Evolutionary conservation across 2,113 vertebrate species (phyloP), one percentile per base, ranked within the genome.

Genomic region (Falco punctatus): DNA sequence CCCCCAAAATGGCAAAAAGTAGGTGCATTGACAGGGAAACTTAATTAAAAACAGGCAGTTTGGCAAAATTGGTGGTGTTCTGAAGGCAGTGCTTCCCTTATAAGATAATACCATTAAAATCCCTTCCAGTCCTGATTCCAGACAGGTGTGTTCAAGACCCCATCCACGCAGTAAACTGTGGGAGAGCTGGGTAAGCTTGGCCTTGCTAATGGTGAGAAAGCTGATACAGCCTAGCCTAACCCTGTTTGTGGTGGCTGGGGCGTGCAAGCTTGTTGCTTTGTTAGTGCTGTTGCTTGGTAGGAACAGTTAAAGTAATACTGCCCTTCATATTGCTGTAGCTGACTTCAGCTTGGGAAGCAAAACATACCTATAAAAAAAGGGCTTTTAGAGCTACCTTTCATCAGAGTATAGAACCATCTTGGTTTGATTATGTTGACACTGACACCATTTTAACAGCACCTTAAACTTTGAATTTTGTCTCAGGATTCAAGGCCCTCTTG

Each of bases 361-460:
- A 77, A 18, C 1, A 8, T 18, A 30, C 9, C 2, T 8, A 8
- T 15, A 9, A 18, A 32, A 59, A 59, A 33, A 24, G 1, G 2
- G 23, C 57, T 62, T 77, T 40, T 24, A 44, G 59, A 86, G 42
- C 15, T 84, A 22, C 15, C 24, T 78, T 64, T 61, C 4, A 5
- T 23, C 19, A 3, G 44, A 24, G 12, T 26, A 2, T 21, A 18
- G 59, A 28, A 26, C 26, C 4, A 22, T 58, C 33, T 58, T 81
- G 28, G 28, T 35, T 70, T 72, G 10, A 2, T 38, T 42, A 3
- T 42, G 26, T 73, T 71, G 73, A 78, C 5, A 15, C n/a, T 24
- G 49, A 30, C 5, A 26, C 30, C 1, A 5, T 38, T 79, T 86
- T 80, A 74, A 82, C 6, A 73, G 35, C 9, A 16, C 65, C 27